A percentile compares a stretch with the other conserved stretches of the same genome.
Conservation (phyloP, 2,888 invertebrate genomes). For the Athrips mouffetella region DNA sequence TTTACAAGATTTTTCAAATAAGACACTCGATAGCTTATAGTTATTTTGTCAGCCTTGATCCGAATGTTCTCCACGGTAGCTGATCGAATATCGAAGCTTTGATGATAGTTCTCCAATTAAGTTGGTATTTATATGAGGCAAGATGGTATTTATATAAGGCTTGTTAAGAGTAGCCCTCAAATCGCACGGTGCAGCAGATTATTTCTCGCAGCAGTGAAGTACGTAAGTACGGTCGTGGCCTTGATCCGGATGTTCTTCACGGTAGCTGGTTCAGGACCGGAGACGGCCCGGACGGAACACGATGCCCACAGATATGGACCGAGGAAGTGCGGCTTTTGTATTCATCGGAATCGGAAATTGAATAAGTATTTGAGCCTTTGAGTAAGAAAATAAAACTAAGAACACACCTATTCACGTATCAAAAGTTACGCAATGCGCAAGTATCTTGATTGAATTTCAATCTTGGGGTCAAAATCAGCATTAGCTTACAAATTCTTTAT, state of each 20-base stretch:
- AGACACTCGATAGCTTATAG: too few relatives aligned
- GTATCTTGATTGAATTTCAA: too few relatives aligned
- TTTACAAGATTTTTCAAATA: too few relatives aligned
- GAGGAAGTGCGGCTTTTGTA: constrained; percentile 26
- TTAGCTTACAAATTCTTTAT: not conserved
- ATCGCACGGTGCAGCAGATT: constrained; percentile 2
- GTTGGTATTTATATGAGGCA: not conserved
- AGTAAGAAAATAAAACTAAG: too few relatives aligned
- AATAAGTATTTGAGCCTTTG: not conserved
- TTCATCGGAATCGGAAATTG: not conserved
- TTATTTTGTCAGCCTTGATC: too few relatives aligned
- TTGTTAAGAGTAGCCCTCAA: not conserved
- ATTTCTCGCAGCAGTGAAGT: not conserved
- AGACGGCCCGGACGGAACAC: constrained; percentile 38
- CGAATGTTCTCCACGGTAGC: constrained; percentile 62
- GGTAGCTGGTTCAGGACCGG: constrained; percentile 42
- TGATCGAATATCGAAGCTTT: constrained; percentile 33
- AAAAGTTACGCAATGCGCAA: too few relatives aligned
- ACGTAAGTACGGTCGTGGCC: constrained; percentile 36
- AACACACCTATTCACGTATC: too few relatives aligned
- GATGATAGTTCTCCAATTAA: not conserved
- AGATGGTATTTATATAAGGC: not conserved
- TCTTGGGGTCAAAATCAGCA: not conserved
- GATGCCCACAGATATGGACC: constrained; percentile 36
- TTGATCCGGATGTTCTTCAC: constrained; percentile 68